A percentile compares a stretch with the other conserved stretches of the same genome.
These are phyloP conservation scores for Brachionus asplanchnoidis DNA, from an alignment of 1,140 invertebrate genomes.

Conservation along the genomic window DNA sequence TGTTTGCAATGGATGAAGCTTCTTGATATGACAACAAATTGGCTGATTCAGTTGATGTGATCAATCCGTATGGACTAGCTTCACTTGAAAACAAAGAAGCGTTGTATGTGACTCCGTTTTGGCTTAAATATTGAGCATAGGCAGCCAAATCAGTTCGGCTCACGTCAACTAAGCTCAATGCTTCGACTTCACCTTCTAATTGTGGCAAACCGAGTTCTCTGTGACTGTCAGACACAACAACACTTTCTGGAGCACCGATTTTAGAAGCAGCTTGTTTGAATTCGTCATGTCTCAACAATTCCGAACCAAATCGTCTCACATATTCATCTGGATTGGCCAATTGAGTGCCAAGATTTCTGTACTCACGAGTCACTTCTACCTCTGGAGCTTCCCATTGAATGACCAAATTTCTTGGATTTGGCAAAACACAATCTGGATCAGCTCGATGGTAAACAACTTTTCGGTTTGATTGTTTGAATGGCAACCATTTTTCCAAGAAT, in stretches of 20 bases:
- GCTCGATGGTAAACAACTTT: conserved; percentile 9
- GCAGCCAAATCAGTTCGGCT: neutral
- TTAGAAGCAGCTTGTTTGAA: neutral
- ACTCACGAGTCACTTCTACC: conserved; percentile 27
- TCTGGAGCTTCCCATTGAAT: conserved; percentile 40
- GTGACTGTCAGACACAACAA: neutral
- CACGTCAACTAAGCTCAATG: conserved; percentile 7
- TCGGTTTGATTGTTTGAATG: conserved; percentile 16
- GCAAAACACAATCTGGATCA: conserved; percentile 10
- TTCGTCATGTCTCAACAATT: conserved; percentile 25
- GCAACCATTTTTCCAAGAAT: conserved; percentile 37
- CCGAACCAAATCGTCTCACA: neutral
- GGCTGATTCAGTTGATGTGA: neutral
- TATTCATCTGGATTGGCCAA: conserved; percentile 32
- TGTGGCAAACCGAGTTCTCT: neutral
- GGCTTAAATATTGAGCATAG: neutral
- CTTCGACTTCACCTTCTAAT: conserved; percentile 11
- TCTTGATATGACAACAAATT: neutral
- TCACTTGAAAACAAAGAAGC: conserved; percentile 23
- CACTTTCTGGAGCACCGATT: conserved; percentile 2
- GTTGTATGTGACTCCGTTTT: neutral
- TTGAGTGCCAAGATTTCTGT: conserved; percentile 31
- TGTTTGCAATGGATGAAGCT: neutral
- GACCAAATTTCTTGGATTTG: conserved; percentile 37
- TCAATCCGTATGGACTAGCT: conserved; percentile 18